Base-by-base conservation (phyloP, 92 coral and sea anemone species). In the Chrysogorgia sp. region DNA sequence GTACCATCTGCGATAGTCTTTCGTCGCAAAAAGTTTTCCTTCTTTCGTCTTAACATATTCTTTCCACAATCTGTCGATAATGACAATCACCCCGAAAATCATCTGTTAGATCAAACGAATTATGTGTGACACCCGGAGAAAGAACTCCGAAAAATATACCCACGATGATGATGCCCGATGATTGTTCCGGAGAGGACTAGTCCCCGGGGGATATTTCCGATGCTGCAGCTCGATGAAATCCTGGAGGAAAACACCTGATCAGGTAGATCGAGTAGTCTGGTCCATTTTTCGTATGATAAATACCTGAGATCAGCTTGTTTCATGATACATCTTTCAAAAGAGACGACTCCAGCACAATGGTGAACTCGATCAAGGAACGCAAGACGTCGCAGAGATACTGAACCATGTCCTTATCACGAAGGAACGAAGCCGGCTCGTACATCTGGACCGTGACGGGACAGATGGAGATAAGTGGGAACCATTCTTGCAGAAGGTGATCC, bases 401-500 rank as follows among this genome's bases (percentile, higher is more conserved):
- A 50, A 89, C 84, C 66, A 91, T 88, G 66, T 71, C 72, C 40
- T 86, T 60, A 85, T 94, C 98, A 24, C 98, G 92, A 30, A 94
- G 85, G 86, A 94, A 94, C 34, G 98, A 94, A 50, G 88, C 88
- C 28, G 83, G 83, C 59, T 94, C 98, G 81, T 94, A 94, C 98
- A 94, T 94, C 82, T 94, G 92, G 74, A 92, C 87, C 6, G 98
- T 89, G 15, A 97, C 98, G 7, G 98, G 97, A 45, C 98, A 94
- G 13, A 86, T 71, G 50, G 98, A 94, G 80, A 94, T 86, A 50
- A 94, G 92, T 67, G 90, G 90, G 12, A 94, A 86, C 98, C 98
- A 94, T 86, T 89, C 81, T 71, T 94, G 96, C 10, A 94, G 86
- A 34, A 92, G 81, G 40, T 94, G 98, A 53, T 94, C 98, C 64